Percentiles rank a stretch among this genome's conserved stretches.
Evolutionary conservation across 1,140 invertebrate species (phyloP).

Genomic region (Wasmannia auropunctata): DNA sequence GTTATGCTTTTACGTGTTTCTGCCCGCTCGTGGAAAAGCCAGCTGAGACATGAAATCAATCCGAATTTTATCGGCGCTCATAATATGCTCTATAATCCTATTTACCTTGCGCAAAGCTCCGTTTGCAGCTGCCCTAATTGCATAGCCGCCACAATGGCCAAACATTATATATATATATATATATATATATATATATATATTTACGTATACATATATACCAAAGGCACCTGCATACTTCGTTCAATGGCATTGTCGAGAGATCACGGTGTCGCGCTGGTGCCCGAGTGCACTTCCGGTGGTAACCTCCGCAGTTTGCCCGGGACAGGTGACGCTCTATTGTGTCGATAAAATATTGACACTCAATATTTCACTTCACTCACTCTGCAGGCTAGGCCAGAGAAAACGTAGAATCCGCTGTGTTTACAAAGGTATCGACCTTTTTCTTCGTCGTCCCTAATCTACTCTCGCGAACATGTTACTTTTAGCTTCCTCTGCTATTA

Average conservation of each 20-base stretch:
- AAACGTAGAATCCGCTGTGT: conserved; percentile 43
- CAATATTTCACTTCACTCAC: conserved; percentile 73
- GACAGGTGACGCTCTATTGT: conserved; percentile 77
- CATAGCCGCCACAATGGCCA: neutral
- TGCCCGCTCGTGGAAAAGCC: neutral
- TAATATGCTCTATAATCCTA: conserved; percentile 27
- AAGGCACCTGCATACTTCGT: conserved; percentile 60
- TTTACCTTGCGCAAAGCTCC: conserved; percentile 7
- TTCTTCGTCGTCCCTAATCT: conserved; percentile 24
- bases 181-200: neutral
- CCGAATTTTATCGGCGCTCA: conserved; percentile 20
- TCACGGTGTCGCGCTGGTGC: conserved; percentile 6
- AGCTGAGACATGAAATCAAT: conserved; percentile 2
- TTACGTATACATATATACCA: neutral
- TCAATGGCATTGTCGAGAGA: conserved; percentile 46
- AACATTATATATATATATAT: conserved; percentile 5
- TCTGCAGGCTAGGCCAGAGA: conserved; percentile 14
- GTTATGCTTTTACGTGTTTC: neutral
- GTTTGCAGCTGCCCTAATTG: conserved; percentile 38
- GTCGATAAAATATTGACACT: conserved; percentile 80
- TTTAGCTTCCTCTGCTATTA: neutral
- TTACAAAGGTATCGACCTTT: conserved; percentile 42
- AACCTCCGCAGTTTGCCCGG: conserved; percentile 71
- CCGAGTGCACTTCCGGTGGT: conserved; percentile 75
- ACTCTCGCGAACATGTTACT: neutral